phyloP scores from a whole-genome alignment of 1,140 invertebrate genomes.

The Drosophila sulfurigaster region DNA sequence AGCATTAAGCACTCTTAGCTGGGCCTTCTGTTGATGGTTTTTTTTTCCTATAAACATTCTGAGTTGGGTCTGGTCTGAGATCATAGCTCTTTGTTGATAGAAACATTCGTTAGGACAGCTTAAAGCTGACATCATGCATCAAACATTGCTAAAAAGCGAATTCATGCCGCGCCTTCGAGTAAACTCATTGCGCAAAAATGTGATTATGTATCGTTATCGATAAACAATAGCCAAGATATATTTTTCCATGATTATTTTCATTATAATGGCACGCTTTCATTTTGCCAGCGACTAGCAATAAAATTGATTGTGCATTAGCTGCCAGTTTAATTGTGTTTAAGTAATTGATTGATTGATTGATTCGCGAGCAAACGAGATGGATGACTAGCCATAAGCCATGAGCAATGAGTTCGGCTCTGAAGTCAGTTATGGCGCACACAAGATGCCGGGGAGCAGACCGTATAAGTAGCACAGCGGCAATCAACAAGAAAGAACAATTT shows the following conservation, averaged over 20 bases:
- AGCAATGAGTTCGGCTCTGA: neutral
- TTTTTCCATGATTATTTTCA: neutral
- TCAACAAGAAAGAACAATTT: slow-evolving; percentile 72
- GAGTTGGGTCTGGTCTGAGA: neutral
- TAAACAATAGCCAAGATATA: slow-evolving; percentile 42
- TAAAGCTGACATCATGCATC: slow-evolving; percentile 63
- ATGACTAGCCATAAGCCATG: slow-evolving; percentile 9
- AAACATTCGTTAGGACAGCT: neutral
- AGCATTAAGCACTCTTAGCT: neutral
- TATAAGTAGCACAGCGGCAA: slow-evolving; percentile 67
- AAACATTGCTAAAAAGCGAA: slow-evolving; percentile 16
- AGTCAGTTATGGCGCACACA: slow-evolving; percentile 5
- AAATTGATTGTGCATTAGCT: slow-evolving; percentile 51
- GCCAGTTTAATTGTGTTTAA: slow-evolving; percentile 56
- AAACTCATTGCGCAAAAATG: slow-evolving; percentile 68
- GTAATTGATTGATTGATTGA: slow-evolving; percentile 68
- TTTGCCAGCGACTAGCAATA: slow-evolving; percentile 49
- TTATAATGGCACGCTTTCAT: slow-evolving; percentile 69
- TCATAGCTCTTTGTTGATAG: slow-evolving; percentile 17
- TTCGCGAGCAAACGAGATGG: slow-evolving; percentile 32
- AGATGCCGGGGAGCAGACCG: slow-evolving; percentile 31
- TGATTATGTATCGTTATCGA: slow-evolving; percentile 48
- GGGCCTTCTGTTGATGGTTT: neutral
- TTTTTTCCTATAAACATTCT: neutral
- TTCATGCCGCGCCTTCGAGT: slow-evolving; percentile 50